phyloP scores from a whole-genome alignment of 2,113 vertebrate genomes.

The Cyanoderma ruficeps region DNA sequence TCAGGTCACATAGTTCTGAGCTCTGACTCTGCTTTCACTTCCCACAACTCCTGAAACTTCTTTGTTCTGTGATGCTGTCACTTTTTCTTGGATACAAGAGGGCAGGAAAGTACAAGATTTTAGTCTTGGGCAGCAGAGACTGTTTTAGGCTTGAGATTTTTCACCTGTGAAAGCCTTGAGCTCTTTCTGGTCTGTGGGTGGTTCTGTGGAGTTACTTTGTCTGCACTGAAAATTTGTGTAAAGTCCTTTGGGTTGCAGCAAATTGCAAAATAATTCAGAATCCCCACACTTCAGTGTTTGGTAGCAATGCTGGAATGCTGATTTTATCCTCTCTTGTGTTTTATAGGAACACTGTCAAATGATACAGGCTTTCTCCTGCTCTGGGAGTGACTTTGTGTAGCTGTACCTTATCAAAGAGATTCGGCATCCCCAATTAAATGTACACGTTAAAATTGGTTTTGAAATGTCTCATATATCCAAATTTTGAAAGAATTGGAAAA shows the following conservation, averaged over 20 bases:
- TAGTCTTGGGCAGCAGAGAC: background rate
- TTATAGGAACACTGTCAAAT: background rate
- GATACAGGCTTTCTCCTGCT: background rate
- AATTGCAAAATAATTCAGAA: background rate
- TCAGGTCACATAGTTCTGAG: fast-evolving
- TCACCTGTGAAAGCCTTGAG: background rate
- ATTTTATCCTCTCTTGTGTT: background rate
- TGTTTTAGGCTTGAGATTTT: background rate
- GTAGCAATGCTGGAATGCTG: background rate
- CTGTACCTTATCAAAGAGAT: background rate
- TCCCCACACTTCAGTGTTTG: background rate
- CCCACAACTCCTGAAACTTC: background rate
- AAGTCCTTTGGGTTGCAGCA: background rate
- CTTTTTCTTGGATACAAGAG: background rate
- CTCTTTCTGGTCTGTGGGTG: background rate
- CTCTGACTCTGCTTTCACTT: background rate
- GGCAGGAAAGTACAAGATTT: background rate
- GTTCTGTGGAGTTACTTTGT: background rate
- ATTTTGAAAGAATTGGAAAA: background rate
- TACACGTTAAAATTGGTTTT: background rate
- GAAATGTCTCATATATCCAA: background rate
- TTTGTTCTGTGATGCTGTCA: background rate
- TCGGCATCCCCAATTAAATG: background rate
- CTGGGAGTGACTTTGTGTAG: background rate
- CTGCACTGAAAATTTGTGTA: background rate